Conservation (phyloP, 2,113 vertebrate genomes). For the Setophaga kirtlandii region DNA sequence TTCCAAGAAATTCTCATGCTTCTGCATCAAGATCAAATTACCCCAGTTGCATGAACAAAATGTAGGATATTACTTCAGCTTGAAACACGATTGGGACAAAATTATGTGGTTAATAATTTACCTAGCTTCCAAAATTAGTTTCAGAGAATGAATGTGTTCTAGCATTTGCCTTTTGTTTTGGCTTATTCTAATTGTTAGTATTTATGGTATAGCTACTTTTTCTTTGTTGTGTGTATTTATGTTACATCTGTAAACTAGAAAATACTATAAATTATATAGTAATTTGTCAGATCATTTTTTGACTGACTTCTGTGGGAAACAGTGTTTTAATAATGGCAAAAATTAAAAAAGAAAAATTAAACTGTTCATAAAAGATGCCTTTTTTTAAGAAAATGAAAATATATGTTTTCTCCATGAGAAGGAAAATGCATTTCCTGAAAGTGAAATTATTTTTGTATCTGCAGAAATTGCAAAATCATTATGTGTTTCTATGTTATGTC, state of each 20-base stretch:
- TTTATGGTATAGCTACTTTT: not conserved
- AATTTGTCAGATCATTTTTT: not conserved
- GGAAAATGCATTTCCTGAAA: not conserved
- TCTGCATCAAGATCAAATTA: not conserved
- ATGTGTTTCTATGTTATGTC: not conserved
- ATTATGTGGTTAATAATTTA: not conserved
- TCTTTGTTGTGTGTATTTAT: not conserved
- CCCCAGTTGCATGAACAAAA: not conserved
- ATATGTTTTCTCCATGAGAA: not conserved
- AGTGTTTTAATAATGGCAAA: not conserved
- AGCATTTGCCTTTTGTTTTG: not conserved
- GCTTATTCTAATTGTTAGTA: not conserved
- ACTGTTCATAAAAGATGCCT: not conserved
- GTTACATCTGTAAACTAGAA: not conserved
- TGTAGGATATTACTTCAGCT: not conserved
- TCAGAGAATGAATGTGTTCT: not conserved
- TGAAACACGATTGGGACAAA: not conserved
- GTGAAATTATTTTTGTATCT: not conserved
- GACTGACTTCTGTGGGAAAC: not conserved
- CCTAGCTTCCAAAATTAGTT: not conserved
- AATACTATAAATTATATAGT: not conserved
- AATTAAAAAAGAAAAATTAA: not conserved
- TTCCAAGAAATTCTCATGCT: not conserved
- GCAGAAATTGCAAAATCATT: not conserved
- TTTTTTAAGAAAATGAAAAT: not conserved